Evolutionary conservation across 2,888 invertebrate genomes (phyloP).

Genomic region (Drosophila atroscutellata): DNA sequence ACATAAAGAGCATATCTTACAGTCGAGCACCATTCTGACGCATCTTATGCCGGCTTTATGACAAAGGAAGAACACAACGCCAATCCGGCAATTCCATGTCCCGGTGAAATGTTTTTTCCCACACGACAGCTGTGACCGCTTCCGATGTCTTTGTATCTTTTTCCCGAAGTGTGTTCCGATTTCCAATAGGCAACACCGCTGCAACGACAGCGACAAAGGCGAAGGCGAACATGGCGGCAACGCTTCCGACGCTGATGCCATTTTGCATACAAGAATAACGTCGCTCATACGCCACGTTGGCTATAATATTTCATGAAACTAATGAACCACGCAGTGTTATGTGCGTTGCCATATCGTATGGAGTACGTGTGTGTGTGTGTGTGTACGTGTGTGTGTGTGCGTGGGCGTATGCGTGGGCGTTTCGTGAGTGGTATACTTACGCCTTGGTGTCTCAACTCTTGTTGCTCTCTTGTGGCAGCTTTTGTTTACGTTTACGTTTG

Average conservation of each 20-base stretch:
- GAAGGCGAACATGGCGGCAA: background rate
- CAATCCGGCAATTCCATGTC: slow-evolving; percentile 35
- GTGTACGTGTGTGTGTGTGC: background rate
- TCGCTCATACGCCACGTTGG: slow-evolving; percentile 70
- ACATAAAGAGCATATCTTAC: background rate
- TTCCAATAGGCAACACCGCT: slow-evolving; percentile 41
- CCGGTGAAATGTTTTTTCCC: slow-evolving; percentile 37
- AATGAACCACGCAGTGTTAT: slow-evolving; percentile 65
- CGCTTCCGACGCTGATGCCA: slow-evolving; percentile 30
- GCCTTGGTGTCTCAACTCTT: slow-evolving; percentile 38
- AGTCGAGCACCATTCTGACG: slow-evolving; percentile 19
- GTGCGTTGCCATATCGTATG: slow-evolving; percentile 40
- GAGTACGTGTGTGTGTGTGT: background rate
- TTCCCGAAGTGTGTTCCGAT: slow-evolving; percentile 23
- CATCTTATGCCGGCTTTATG: slow-evolving; percentile 8
- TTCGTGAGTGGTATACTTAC: background rate
- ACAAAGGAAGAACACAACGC: slow-evolving; percentile 4
- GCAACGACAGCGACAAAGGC: slow-evolving; percentile 2
- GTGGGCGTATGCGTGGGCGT: background rate
- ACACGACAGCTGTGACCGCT: slow-evolving; percentile 48
- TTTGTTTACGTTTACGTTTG: slow-evolving; percentile 39
- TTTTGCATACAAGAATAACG: slow-evolving; percentile 60
- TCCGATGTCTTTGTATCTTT: slow-evolving; percentile 20
- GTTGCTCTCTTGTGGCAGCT: slow-evolving; percentile 59
- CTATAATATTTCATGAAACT: slow-evolving; percentile 66